phyloP scores from a whole-genome alignment of 2,113 vertebrate genomes.

The Cyrtonyx montezumae region DNA sequence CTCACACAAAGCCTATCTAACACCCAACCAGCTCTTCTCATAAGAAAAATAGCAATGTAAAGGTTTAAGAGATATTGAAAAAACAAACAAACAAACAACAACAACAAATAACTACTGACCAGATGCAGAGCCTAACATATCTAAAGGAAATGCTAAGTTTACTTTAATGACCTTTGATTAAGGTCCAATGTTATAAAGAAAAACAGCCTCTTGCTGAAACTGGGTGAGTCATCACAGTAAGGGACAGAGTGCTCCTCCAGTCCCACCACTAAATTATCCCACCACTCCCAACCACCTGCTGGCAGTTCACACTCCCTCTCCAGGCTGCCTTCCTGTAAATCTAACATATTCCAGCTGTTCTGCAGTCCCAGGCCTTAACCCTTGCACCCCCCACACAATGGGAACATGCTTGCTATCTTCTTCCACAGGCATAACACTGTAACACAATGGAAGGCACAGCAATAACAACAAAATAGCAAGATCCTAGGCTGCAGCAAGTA shows the following conservation, averaged over 20 bases:
- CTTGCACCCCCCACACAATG: neutral
- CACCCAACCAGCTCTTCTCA: neutral
- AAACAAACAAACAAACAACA: neutral
- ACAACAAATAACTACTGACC: neutral
- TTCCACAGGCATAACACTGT: neutral
- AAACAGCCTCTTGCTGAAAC: neutral
- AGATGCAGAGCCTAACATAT: neutral
- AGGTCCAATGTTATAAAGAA: neutral
- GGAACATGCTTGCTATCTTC: neutral
- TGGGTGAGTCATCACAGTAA: neutral
- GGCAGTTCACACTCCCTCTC: conserved; percentile 46
- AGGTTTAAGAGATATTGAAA: neutral
- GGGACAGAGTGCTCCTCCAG: conserved; percentile 12
- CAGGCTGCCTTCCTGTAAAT: conserved; percentile 8
- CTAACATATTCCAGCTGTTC: conserved; percentile 58
- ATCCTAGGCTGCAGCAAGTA: too few species aligned
- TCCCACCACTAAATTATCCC: neutral
- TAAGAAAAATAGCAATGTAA: neutral
- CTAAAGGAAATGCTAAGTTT: neutral
- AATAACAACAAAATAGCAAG: too few species aligned
- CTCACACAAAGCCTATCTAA: neutral
- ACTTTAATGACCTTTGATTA: neutral
- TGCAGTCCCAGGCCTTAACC: conserved; percentile 18
- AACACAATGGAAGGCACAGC: too few species aligned
- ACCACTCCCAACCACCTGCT: conserved; percentile 64